Percentiles rank a stretch among this genome's conserved stretches.
These are phyloP conservation scores for Acleris sparsana DNA, from an alignment of 2,888 invertebrate species.

Conservation along the genomic window DNA sequence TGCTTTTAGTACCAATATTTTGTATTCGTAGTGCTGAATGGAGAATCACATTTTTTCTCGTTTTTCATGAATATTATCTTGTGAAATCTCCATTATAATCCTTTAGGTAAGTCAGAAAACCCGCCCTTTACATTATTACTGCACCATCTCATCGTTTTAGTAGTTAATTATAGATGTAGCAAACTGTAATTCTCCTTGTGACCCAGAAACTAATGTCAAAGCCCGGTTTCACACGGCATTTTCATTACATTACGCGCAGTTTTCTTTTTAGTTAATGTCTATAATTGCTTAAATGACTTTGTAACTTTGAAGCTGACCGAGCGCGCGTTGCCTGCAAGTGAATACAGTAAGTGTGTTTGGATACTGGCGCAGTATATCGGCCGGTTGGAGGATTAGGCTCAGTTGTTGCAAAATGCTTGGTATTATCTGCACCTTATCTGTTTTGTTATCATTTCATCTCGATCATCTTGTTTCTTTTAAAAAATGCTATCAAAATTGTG, in stretches of 20 bases:
- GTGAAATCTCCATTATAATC: slow-evolving; percentile 72
- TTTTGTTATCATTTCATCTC: slow-evolving; percentile 66
- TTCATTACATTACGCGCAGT: slow-evolving; percentile 57
- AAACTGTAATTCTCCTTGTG: slow-evolving; percentile 66
- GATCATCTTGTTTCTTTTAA: slow-evolving; percentile 58
- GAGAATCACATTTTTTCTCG: slow-evolving; percentile 79
- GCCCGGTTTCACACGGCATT: slow-evolving; percentile 74
- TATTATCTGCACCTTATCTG: slow-evolving; percentile 75
- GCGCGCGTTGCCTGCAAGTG: slow-evolving; percentile 28
- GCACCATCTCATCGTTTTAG: slow-evolving; percentile 42
- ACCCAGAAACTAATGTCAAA: slow-evolving; percentile 79
- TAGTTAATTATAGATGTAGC: slow-evolving; percentile 54
- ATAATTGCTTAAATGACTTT: slow-evolving; percentile 30
- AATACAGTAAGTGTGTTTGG: slow-evolving; percentile 26
- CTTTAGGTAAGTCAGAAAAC: slow-evolving; percentile 71
- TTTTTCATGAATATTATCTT: slow-evolving; percentile 78
- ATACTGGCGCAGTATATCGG: slow-evolving; percentile 44
- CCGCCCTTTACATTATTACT: slow-evolving; percentile 40
- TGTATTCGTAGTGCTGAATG: slow-evolving; percentile 83
- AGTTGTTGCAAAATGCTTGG: slow-evolving; percentile 48
- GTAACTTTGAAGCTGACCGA: slow-evolving; percentile 42
- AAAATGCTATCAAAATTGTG: slow-evolving; percentile 48
- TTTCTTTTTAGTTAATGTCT: slow-evolving; percentile 45
- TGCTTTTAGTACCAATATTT: slow-evolving; percentile 75
- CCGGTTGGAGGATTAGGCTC: slow-evolving; percentile 43